phyloP scores from a whole-genome alignment of 2,888 invertebrate species.

The Dryadula phaetusa region DNA sequence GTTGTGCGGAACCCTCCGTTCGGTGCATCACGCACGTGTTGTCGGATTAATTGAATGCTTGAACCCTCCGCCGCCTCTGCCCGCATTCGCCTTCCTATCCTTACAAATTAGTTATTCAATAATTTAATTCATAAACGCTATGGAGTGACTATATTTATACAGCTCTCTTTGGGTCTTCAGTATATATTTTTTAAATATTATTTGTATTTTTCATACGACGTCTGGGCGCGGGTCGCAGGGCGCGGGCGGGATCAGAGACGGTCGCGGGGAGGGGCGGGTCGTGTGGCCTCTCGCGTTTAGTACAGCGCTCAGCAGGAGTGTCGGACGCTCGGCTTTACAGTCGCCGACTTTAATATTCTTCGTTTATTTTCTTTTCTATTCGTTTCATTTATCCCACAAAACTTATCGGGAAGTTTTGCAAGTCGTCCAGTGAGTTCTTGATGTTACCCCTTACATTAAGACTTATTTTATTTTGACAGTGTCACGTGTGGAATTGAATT shows the following conservation, averaged over 20 bases:
- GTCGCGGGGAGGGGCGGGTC: constrained; percentile 67
- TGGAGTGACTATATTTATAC: background rate
- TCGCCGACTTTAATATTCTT: constrained; percentile 82
- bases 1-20: constrained; percentile 41
- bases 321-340: constrained; percentile 81
- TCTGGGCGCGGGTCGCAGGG: constrained; percentile 72
- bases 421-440: constrained; percentile 62
- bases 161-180: background rate
- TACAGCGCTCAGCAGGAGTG: constrained; percentile 84
- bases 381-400: constrained; percentile 77
- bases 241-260: constrained; percentile 65
- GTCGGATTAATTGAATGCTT: constrained; percentile 76
- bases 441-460: constrained; percentile 59
- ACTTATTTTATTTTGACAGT: constrained; percentile 77
- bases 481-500: constrained; percentile 79
- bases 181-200: constrained; percentile 62
- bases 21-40: constrained; percentile 79
- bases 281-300: constrained; percentile 81
- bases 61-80: constrained; percentile 49
- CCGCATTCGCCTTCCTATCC: constrained; percentile 24
- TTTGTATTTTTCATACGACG: constrained; percentile 68
- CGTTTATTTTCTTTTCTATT: constrained; percentile 85
- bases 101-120: constrained; percentile 55
- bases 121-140: constrained; percentile 22
- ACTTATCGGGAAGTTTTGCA: constrained; percentile 66